These are phyloP conservation scores for Margaritifera margaritifera DNA, from an alignment of 2,888 invertebrate species.

Conservation along the genomic window DNA sequence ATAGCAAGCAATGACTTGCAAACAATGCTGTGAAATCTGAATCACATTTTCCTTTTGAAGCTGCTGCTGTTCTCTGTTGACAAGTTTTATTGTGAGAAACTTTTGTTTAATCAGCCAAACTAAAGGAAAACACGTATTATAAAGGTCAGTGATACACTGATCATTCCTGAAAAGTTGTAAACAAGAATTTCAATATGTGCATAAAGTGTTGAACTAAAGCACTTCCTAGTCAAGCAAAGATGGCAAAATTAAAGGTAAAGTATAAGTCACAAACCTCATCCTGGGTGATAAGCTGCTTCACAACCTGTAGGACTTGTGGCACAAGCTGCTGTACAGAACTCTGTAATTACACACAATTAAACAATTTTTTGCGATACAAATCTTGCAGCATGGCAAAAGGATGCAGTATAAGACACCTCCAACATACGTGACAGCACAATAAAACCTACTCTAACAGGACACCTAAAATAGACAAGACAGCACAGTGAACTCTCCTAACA, in stretches of 20 bases:
- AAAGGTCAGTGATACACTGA: neutral
- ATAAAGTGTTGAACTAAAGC: neutral
- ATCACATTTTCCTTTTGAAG: too few relatives aligned
- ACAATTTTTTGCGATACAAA: neutral
- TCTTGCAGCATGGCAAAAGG: too few relatives aligned
- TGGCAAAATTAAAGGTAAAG: neutral
- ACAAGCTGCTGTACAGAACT: conserved; percentile 75
- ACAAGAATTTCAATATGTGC: neutral
- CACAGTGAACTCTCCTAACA: too few relatives aligned
- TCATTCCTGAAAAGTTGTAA: neutral
- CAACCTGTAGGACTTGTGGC: conserved; percentile 79
- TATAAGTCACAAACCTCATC: conserved; percentile 67
- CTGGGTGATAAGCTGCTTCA: conserved; percentile 76
- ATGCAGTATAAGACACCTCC: too few relatives aligned
- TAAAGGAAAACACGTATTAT: neutral
- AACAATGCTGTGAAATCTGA: too few relatives aligned
- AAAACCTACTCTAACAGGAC: too few relatives aligned
- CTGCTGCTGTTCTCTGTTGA: too few relatives aligned
- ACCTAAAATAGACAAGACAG: too few relatives aligned
- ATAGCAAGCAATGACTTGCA: too few relatives aligned
- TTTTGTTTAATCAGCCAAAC: neutral
- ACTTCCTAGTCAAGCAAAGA: too few relatives aligned
- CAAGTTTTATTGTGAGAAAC: neutral
- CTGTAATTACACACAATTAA: conserved; percentile 50
- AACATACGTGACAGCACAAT: too few relatives aligned